Conservation (phyloP, 2,797 vertebrate genomes). For the Enteromius paludinosus region DNA sequence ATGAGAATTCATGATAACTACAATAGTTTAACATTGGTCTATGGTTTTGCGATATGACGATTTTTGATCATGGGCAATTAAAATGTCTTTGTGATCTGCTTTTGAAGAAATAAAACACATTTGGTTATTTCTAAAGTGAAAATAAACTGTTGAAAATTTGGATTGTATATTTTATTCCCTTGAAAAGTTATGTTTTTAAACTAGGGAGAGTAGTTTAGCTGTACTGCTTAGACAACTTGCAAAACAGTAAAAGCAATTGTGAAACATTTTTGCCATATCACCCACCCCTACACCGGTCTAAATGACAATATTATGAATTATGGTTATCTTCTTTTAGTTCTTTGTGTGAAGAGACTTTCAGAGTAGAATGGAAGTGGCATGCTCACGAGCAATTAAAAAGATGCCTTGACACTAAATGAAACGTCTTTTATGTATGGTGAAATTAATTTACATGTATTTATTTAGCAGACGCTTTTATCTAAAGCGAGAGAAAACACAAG, state of each 20-base stretch:
- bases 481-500: conserved; percentile 9
- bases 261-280: not conserved
- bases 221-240: not conserved
- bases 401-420: conserved; percentile 27
- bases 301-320: not conserved
- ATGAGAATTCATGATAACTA: not conserved
- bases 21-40: not conserved
- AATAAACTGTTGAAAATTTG: not conserved
- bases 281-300: not conserved
- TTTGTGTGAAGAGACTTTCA: not conserved
- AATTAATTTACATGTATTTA: conserved; percentile 37
- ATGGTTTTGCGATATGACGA: not conserved
- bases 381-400: conserved; percentile 20
- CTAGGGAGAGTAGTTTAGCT: not conserved
- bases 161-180: not conserved
- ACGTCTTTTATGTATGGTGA: conserved; percentile 15
- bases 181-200: not conserved
- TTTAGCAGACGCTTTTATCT: conserved; percentile 20
- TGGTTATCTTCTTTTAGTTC: not conserved
- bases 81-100: not conserved
- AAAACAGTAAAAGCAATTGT: not conserved
- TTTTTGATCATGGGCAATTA: not conserved
- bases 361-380: not conserved
- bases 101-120: not conserved
- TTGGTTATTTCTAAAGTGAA: not conserved